A percentile compares a stretch with the other conserved stretches of the same genome.
phyloP scores from a whole-genome alignment of 2,888 invertebrate genomes.

The Emmelina monodactyla region DNA sequence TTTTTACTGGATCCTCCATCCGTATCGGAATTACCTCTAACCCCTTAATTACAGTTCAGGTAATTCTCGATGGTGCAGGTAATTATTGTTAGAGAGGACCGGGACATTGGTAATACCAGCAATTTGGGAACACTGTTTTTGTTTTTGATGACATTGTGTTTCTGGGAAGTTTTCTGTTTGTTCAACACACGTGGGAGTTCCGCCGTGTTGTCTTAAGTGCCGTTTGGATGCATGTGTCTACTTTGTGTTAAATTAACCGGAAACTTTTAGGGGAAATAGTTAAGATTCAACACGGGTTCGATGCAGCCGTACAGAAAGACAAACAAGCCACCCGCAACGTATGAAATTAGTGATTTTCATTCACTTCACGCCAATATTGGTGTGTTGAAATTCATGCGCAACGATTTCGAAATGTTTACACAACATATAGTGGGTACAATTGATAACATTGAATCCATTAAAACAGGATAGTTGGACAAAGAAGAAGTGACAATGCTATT shows the following conservation, averaged over 20 bases:
- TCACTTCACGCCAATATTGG: neutral
- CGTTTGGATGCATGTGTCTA: conserved; percentile 48
- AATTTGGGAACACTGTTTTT: conserved; percentile 50
- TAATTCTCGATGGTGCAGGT: conserved; percentile 18
- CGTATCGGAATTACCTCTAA: conserved; percentile 16
- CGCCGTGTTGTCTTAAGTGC: conserved; percentile 25
- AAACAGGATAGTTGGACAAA: conserved; percentile 34
- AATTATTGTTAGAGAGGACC: conserved; percentile 29
- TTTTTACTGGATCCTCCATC: conserved; percentile 19
- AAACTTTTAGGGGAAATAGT: conserved; percentile 53
- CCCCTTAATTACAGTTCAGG: conserved; percentile 28
- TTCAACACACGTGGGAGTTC: conserved; percentile 50
- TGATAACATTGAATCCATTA: conserved; percentile 42
- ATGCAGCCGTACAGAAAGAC: conserved; percentile 36
- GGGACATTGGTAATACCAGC: conserved; percentile 26
- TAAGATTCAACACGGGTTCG: conserved; percentile 50
- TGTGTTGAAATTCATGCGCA: neutral
- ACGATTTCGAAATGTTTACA: conserved; percentile 6
- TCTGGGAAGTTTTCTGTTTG: conserved; percentile 47
- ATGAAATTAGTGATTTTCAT: conserved; percentile 8
- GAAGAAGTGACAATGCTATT: conserved; percentile 35
- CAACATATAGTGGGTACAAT: conserved; percentile 30
- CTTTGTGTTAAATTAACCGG: conserved; percentile 59
- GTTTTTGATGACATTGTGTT: conserved; percentile 47
- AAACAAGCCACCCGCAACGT: conserved; percentile 25